Conservation (phyloP, 2,113 vertebrate species). For the Pomatostomus ruficeps region DNA sequence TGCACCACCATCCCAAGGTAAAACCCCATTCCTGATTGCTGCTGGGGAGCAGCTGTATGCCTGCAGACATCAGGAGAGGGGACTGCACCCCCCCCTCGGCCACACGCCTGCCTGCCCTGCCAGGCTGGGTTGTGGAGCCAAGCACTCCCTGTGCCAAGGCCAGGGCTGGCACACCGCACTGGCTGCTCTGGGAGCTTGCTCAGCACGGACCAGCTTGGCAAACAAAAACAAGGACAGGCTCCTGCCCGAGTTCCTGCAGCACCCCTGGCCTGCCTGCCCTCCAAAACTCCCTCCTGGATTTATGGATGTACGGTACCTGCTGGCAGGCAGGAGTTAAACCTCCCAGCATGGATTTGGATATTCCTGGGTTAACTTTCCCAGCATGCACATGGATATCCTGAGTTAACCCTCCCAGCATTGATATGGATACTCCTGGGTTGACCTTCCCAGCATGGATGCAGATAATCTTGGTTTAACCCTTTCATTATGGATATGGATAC, state of each 20-base stretch:
- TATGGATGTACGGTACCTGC: not conserved
- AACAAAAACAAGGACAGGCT: not conserved
- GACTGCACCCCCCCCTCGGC: not conserved
- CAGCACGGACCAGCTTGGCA: not conserved
- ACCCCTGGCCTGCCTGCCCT: not conserved
- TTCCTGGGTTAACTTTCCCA: not conserved
- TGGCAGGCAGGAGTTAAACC: not conserved
- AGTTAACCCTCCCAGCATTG: not conserved
- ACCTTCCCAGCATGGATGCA: not conserved
- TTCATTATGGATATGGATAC: not conserved
- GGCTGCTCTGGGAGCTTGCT: not conserved
- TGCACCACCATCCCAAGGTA: not conserved
- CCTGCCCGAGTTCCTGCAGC: rapidly evolving
- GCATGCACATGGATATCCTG: too few relatives aligned
- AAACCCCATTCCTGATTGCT: not conserved
- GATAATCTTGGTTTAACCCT: not conserved
- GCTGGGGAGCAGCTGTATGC: not conserved
- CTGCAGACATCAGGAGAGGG: not conserved
- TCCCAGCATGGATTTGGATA: not conserved
- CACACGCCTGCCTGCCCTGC: not conserved
- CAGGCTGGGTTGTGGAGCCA: not conserved
- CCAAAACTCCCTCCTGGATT: not conserved
- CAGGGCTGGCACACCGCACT: not conserved
- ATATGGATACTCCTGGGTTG: not conserved
- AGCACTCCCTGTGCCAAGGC: not conserved